Conservation (phyloP, 2,888 invertebrate species). For the Ellobium chinense region DNA sequence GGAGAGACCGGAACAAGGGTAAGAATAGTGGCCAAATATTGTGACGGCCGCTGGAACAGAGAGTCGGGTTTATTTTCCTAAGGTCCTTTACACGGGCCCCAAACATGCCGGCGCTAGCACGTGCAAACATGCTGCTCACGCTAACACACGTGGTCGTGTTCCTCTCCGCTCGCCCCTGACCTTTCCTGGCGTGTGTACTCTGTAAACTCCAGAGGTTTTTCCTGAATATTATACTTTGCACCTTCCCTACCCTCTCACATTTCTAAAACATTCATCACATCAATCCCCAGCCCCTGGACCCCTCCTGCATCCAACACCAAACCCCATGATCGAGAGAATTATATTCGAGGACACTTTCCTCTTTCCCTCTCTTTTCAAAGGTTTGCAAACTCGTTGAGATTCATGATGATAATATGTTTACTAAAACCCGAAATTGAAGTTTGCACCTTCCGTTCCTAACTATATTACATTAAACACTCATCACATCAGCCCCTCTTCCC, state of each 20-base stretch:
- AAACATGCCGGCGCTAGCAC: constrained; percentile 27
- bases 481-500: too few species aligned
- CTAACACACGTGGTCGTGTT: constrained; percentile 21
- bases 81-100: constrained; percentile 13
- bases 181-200: constrained; percentile 38
- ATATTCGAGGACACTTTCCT: too few species aligned
- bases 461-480: too few species aligned
- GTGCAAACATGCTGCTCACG: constrained; percentile 24
- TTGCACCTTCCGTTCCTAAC: too few species aligned
- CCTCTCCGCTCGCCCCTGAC: constrained; percentile 38
- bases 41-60: not conserved
- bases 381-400: too few species aligned
- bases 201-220: constrained; percentile 17
- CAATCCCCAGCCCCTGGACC: not conserved
- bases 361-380: too few species aligned
- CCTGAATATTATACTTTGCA: not conserved
- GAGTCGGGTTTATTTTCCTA: constrained; percentile 19
- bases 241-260: not conserved
- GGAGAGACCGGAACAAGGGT: not conserved
- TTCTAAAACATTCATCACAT: not conserved
- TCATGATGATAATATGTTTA: too few species aligned
- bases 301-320: too few species aligned
- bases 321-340: too few species aligned
- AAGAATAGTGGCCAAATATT: constrained; percentile 6
- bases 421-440: too few species aligned